phyloP scores from a whole-genome alignment of 30 jellyfish, hydroid and myxozoan species.

The Aurelia coerulea region DNA sequence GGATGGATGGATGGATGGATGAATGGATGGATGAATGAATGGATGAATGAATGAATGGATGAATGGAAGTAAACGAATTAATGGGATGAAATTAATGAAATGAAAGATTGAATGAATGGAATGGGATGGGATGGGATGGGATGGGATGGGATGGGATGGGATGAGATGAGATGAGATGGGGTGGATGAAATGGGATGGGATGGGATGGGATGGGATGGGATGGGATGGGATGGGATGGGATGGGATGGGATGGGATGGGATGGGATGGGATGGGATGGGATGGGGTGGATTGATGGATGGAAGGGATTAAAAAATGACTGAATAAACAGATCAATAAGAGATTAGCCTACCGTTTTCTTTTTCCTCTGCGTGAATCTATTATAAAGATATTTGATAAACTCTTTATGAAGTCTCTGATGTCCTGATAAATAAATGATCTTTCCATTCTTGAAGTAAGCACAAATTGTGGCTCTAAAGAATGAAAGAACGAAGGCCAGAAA shows the following conservation, averaged over 20 bases:
- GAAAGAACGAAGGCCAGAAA: conserved; percentile 17
- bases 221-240: background rate
- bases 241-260: too few relatives aligned
- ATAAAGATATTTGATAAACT: conserved; percentile 19
- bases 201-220: too few relatives aligned
- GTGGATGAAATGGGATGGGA: background rate
- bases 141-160: background rate
- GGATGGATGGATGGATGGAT: too few relatives aligned
- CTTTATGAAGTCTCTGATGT: conserved; percentile 11
- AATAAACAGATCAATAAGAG: background rate
- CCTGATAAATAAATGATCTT: conserved; percentile 13
- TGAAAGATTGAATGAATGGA: conserved; percentile 13
- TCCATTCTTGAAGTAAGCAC: conserved; percentile 38
- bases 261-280: background rate
- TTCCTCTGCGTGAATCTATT: conserved; percentile 35
- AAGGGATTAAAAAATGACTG: background rate
- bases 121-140: conserved; percentile 29
- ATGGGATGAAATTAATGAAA: conserved; percentile 9
- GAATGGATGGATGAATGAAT: too few relatives aligned
- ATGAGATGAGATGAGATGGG: background rate
- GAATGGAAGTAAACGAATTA: too few relatives aligned
- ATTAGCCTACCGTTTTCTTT: conserved; percentile 14
- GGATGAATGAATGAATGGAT: background rate
- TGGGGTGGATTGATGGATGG: background rate
- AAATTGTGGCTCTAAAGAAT: conserved; percentile 38